Percentiles rank a stretch among this genome's conserved stretches.
Evolutionary conservation across 2,888 invertebrate species (phyloP).

Genomic region (Elgonia sp.): DNA sequence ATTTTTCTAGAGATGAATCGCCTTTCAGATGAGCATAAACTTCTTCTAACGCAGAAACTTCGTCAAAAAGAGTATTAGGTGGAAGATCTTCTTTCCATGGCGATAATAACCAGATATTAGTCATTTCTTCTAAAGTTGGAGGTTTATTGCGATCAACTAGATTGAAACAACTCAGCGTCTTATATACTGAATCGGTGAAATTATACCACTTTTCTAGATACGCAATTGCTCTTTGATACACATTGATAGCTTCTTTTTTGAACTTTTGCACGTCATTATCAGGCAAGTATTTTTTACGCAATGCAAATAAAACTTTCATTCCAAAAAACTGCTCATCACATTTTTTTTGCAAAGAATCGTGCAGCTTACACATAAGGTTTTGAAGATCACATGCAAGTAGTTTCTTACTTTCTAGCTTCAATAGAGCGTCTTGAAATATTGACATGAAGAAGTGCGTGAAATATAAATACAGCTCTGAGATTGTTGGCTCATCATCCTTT

Average conservation of each 20-base stretch:
- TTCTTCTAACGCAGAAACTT: conserved; percentile 9
- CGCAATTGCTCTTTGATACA: conserved; percentile 7
- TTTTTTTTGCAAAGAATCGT: background rate
- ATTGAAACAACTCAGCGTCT: background rate
- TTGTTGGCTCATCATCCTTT: background rate
- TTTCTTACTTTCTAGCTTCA: background rate
- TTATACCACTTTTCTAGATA: conserved; percentile 27
- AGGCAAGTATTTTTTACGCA: conserved; percentile 5
- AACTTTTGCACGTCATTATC: background rate
- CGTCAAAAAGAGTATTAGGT: conserved; percentile 15
- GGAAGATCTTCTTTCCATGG: conserved; percentile 21
- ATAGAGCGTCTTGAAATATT: conserved; percentile 1
- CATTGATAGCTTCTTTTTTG: conserved; percentile 12
- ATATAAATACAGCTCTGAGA: conserved; percentile 5
- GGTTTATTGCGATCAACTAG: background rate
- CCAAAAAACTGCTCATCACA: conserved; percentile 4
- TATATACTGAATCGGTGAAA: conserved; percentile 11
- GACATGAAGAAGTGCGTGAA: conserved; percentile 11
- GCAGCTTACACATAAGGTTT: background rate
- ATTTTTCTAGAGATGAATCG: conserved; percentile 17
- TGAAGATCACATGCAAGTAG: background rate
- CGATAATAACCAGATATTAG: background rate
- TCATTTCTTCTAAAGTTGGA: conserved; percentile 19
- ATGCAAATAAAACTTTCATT: conserved; percentile 13
- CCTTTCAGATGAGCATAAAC: conserved; percentile 6